A percentile compares a stretch with the other conserved stretches of the same genome.
Conservation (phyloP, 2,797 vertebrate species). For the Notolepis coatsorum region DNA sequence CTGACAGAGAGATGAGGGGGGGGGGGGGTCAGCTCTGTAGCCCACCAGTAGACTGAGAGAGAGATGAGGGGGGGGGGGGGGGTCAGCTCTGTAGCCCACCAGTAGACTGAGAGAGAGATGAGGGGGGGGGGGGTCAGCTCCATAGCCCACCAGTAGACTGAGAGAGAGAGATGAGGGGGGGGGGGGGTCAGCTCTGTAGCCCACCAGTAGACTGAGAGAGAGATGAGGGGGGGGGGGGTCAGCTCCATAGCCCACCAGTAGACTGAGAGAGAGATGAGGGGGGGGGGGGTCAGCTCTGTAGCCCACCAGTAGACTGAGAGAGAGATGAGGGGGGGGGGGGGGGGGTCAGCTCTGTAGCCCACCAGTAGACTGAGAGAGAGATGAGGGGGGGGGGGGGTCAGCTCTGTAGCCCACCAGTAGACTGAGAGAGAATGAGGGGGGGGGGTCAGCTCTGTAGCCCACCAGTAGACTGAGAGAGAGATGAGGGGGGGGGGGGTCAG, state of each 20-base stretch:
- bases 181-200: constrained; percentile 6
- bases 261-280: constrained; percentile 19
- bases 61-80: constrained; percentile 11
- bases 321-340: constrained; percentile 13
- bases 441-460: constrained; percentile 7
- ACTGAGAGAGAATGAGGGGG: constrained; percentile 15
- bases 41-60: too few relatives aligned
- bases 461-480: constrained; percentile 15
- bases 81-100: too few relatives aligned
- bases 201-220: constrained; percentile 15
- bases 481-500: constrained; percentile 9
- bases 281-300: constrained; percentile 5
- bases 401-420: too few relatives aligned
- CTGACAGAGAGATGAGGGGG: constrained; percentile 12
- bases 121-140: constrained; percentile 7
- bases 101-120: constrained; percentile 15
- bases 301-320: too few relatives aligned
- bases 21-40: constrained; percentile 4
- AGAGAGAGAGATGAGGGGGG: constrained; percentile 10
- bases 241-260: too few relatives aligned
- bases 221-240: constrained; percentile 12
- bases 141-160: too few relatives aligned
- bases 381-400: constrained; percentile 13
- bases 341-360: constrained; percentile 7
- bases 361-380: too few relatives aligned